phyloP scores from a whole-genome alignment of 2,113 vertebrate species.

The Aspidoscelis tigris region DNA sequence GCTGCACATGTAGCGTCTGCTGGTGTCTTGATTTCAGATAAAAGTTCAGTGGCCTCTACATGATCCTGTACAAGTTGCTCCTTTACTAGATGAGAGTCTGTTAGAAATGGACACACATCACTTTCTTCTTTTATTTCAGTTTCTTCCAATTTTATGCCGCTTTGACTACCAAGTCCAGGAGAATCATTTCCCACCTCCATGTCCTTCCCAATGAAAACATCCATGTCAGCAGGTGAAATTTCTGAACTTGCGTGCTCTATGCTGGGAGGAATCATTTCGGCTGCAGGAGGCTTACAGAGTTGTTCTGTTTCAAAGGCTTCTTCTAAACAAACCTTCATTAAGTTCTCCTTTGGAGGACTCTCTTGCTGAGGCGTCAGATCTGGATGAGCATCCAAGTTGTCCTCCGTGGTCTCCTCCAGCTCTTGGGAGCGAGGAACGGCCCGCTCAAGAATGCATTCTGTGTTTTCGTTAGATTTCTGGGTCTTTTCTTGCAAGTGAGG shows the following conservation, averaged over 20 bases:
- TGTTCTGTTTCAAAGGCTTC: slow-evolving; percentile 61
- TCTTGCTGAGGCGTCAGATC: slow-evolving; percentile 36
- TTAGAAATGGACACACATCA: slow-evolving; percentile 47
- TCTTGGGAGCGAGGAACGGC: slow-evolving; percentile 47
- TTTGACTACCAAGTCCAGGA: slow-evolving; percentile 38
- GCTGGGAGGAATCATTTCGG: slow-evolving; percentile 42
- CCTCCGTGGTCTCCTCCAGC: slow-evolving; percentile 38
- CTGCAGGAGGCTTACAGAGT: slow-evolving; percentile 49
- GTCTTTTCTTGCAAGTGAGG: slow-evolving; percentile 25
- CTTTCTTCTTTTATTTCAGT: slow-evolving; percentile 65
- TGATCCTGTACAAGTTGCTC: slow-evolving; percentile 55
- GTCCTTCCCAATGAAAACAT: slow-evolving; percentile 65
- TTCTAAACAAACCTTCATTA: slow-evolving; percentile 55
- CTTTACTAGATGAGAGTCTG: slow-evolving; percentile 53
- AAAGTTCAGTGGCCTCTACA: neutral
- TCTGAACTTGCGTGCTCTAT: slow-evolving; percentile 62
- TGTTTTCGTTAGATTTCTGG: slow-evolving; percentile 40
- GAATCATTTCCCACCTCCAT: slow-evolving; percentile 29
- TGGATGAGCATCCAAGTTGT: slow-evolving; percentile 59
- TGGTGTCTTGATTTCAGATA: neutral
- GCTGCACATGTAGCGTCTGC: slow-evolving; percentile 57
- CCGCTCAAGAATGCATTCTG: slow-evolving; percentile 31
- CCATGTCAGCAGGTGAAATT: slow-evolving; percentile 49
- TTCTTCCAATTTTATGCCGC: slow-evolving; percentile 59
- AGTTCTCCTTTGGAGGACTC: rapidly evolving